Base-by-base conservation (phyloP, 2,888 invertebrate species). In the Nephrocerus scutellatus region DNA sequence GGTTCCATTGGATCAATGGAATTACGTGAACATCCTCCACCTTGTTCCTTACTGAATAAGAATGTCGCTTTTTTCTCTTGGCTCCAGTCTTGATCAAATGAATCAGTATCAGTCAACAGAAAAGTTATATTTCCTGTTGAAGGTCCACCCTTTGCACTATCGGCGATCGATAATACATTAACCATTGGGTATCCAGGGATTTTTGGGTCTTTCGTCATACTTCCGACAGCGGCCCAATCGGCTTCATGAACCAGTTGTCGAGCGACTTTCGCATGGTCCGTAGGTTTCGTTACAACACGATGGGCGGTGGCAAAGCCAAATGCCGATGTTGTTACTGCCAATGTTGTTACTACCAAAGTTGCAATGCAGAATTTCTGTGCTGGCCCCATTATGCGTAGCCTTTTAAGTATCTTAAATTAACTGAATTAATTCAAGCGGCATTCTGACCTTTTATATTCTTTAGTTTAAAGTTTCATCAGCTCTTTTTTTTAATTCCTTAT, bases 1-100 rank as follows among this genome's bases (percentile, higher is more conserved):
- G 69, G 69, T 43, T 69, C 69, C 68, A 69, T 69, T 4, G 69
- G 68, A 55, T 69, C 69, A 3, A 49, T 45, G 13, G 53, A 51
- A 2, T 35, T 23, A 6, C 45, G 47, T 4, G 53, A 50, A 38
- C 69, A 69, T n/a, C 56, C 53, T 4, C 60, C 40, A 12, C 53
- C 50, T 44, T 68, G 64, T 33, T 66, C 68, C 33, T 62, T 59
- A 5, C 55, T 55, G 22, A 69, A 56, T 26, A 65, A 32, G 9
- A 67, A 55, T 0, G 65, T 65, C 6, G 62, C 56, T 37, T 60
- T 61, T 41, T 68, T 69, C 8, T 56, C 49, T n/a, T 46, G 49
- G 35, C 56, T 49, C 57, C 60, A 62, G 44, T 69, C 69, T 22
- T 54, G 54, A 0, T 63, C 68, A 9, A 70, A 68, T 43, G 66